Evolutionary conservation across 2,888 invertebrate genomes (phyloP).

Genomic region (Drosophila meridiana): DNA sequence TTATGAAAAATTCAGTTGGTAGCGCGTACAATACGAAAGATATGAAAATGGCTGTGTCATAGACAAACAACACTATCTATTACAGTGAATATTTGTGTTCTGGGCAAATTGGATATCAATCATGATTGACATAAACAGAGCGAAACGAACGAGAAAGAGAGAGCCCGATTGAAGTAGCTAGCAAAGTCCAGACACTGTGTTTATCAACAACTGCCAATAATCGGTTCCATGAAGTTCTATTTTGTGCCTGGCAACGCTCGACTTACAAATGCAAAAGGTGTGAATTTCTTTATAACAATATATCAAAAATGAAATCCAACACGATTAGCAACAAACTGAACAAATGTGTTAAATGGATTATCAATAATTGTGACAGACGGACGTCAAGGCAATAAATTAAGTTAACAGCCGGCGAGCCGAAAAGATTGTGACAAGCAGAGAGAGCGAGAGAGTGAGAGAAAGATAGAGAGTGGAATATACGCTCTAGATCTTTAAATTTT

Average conservation of each 20-base stretch:
- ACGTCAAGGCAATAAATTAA: conserved; percentile 45
- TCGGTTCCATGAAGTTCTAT: conserved; percentile 15
- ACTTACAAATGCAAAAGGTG: conserved; percentile 53
- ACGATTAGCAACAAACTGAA: conserved; percentile 56
- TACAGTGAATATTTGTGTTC: neutral
- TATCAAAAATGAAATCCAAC: conserved; percentile 47
- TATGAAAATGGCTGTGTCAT: conserved; percentile 35
- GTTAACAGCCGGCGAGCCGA: conserved; percentile 20
- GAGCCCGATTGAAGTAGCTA: neutral
- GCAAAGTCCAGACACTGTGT: conserved; percentile 38
- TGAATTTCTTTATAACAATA: conserved; percentile 59
- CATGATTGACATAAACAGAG: conserved; percentile 9
- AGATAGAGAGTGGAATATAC: neutral
- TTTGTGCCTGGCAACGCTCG: conserved; percentile 41
- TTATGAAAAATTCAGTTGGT: conserved; percentile 44
- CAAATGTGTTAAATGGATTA: conserved; percentile 58
- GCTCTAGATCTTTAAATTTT: neutral
- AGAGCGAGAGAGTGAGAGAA: neutral
- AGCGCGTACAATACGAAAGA: conserved; percentile 27
- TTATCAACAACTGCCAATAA: conserved; percentile 51
- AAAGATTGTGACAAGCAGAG: neutral
- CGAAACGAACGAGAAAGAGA: neutral
- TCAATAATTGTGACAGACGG: conserved; percentile 54
- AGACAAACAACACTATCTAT: conserved; percentile 16
- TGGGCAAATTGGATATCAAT: conserved; percentile 45